A percentile compares a stretch with the other conserved stretches of the same genome.
phyloP scores from a whole-genome alignment of 2,113 vertebrate genomes.

The Cyprinodon tularosa region DNA sequence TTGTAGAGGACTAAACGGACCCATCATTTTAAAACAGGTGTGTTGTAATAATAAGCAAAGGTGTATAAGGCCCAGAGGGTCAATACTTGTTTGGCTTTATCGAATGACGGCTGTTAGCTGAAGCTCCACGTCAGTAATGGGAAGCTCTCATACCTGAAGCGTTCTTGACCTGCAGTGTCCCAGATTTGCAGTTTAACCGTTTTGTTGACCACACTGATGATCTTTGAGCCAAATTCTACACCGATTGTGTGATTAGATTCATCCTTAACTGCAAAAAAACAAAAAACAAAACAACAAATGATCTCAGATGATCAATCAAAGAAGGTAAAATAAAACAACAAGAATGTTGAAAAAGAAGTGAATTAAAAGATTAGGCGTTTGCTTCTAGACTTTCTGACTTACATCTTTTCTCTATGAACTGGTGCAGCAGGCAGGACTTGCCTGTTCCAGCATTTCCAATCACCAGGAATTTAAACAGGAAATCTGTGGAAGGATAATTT shows the following conservation, averaged over 20 bases:
- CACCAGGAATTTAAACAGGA: slow-evolving; percentile 95
- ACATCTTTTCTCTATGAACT: slow-evolving; percentile 96
- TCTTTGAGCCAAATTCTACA: slow-evolving; percentile 93
- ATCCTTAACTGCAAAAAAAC: slow-evolving; percentile 85
- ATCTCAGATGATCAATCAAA: background rate
- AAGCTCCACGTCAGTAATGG: background rate
- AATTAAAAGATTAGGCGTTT: background rate
- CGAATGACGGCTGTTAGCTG: background rate
- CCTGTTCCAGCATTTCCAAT: slow-evolving; percentile 94
- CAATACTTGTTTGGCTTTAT: background rate
- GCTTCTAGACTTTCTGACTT: slow-evolving; percentile 63
- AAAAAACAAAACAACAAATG: background rate
- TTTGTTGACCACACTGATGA: slow-evolving; percentile 91
- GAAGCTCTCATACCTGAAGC: slow-evolving; percentile 83
- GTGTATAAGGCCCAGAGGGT: background rate
- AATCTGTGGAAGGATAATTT: slow-evolving; percentile 78
- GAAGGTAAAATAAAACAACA: background rate
- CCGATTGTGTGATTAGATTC: slow-evolving; percentile 95
- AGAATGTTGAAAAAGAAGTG: background rate
- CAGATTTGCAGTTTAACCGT: slow-evolving; percentile 94
- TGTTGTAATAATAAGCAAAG: background rate
- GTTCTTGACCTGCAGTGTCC: slow-evolving; percentile 93
- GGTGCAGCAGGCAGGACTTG: slow-evolving; percentile 86
- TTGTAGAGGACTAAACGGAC: no score
- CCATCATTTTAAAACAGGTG: background rate